Conservation (phyloP, 2,797 vertebrate species). For the Coregonus sp. region DNA sequence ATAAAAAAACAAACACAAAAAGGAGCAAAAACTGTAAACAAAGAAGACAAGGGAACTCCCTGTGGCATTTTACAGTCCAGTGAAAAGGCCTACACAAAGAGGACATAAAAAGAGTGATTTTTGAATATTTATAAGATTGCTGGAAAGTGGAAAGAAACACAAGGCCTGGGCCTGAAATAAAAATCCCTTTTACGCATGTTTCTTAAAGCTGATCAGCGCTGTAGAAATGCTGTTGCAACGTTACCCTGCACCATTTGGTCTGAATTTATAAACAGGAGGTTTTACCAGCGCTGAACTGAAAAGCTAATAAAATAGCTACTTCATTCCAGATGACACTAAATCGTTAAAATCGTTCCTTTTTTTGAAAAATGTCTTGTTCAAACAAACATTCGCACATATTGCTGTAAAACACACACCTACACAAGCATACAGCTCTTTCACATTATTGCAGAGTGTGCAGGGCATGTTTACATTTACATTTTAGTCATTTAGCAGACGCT, state of each 20-base stretch:
- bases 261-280: constrained; percentile 41
- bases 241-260: constrained; percentile 42
- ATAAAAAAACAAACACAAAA: constrained; percentile 20
- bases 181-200: constrained; percentile 43
- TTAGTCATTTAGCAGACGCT: too few species aligned
- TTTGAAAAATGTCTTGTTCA: neutral
- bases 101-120: neutral
- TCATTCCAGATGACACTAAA: constrained; percentile 50
- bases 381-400: neutral
- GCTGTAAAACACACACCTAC: neutral
- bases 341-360: constrained; percentile 28
- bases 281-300: constrained; percentile 26
- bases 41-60: too few species aligned
- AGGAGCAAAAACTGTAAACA: constrained; percentile 41
- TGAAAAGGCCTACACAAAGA: neutral
- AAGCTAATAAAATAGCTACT: constrained; percentile 41
- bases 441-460: too few species aligned
- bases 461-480: too few species aligned
- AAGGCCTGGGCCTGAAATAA: constrained; percentile 15
- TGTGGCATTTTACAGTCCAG: too few species aligned
- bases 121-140: too few species aligned
- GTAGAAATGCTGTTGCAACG: constrained; percentile 58
- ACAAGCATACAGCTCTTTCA: too few species aligned
- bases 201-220: constrained; percentile 44
- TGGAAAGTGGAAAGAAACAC: too few species aligned